Evolutionary conservation across 1,140 invertebrate species (phyloP), one percentile per base, ranked within the genome.

Genomic region (Neodiprion pinetum): DNA sequence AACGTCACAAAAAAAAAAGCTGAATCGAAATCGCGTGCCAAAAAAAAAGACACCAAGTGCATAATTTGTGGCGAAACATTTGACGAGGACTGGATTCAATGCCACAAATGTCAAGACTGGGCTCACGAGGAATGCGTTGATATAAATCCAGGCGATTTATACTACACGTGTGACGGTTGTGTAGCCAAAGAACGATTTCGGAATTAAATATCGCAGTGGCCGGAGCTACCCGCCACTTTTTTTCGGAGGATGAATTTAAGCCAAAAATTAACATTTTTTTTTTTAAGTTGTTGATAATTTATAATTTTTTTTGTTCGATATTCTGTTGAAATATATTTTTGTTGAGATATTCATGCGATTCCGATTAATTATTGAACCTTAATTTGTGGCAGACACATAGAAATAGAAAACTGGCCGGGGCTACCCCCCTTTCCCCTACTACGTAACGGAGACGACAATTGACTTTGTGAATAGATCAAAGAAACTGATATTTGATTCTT

Each of bases 71-170:
- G 68, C 47, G 53, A 48, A 11, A 67, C 70, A 71, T 76, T n/a
- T 9, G 70, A 70, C 17, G 75, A 76, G 74, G 48, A 65, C 11
- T 72, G 74, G 75, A 76, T 71, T 12, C 67, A 71, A 68, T 76
- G 73, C 69, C 71, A 23, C 14, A 48, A 48, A 67, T 76, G 72
- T 71, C 53, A 48, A 14, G 67, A 70, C 65, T 77, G 73, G 76
- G 71, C 73, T 61, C 73, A 77, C 67, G 70, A 74, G 74, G 70
- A 61, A 12, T 75, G 76, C 70, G 48, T 71, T 53, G 61, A 49
- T 72, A 48, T 70, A 70, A 70, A 70, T 48, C 47, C 69, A 70
- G 23, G 40, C 12, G 69, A 70, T 70, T 49, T 70, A 49, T 70
- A 70, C 40, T 70, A 70, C 28, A 70, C 69, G 50, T 47, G 69